Evolutionary conservation across 2,113 vertebrate genomes (phyloP).

Genomic region (Dicrurus megarhynchus): DNA sequence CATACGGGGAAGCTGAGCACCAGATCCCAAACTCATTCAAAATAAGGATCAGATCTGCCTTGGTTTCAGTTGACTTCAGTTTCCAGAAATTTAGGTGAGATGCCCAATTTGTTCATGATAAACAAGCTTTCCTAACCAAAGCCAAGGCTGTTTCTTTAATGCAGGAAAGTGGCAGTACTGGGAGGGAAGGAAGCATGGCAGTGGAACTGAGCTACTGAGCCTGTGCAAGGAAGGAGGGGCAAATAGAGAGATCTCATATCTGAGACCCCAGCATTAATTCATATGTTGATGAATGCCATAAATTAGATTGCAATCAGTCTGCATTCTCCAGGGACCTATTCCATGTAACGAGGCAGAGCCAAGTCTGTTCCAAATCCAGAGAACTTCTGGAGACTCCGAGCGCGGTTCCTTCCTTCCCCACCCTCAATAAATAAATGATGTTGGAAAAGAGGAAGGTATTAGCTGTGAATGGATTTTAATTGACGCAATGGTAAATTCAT

Average conservation of each 20-base stretch:
- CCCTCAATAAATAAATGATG: constrained; percentile 28
- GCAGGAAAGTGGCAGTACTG: not conserved
- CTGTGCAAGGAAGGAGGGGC: not conserved
- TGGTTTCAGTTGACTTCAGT: not conserved
- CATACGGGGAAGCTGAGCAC: not conserved
- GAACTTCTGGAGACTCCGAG: constrained; percentile 30
- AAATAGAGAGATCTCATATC: constrained; percentile 37
- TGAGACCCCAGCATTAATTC: constrained; percentile 58
- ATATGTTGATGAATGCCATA: constrained; percentile 74
- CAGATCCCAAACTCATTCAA: not conserved
- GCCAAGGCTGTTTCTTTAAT: not conserved
- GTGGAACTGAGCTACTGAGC: not conserved
- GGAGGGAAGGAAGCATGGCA: not conserved
- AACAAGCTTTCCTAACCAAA: not conserved
- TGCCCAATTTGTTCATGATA: not conserved
- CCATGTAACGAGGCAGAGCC: constrained; percentile 43
- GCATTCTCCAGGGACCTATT: constrained; percentile 56
- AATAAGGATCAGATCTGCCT: not conserved
- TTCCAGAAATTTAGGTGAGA: not conserved
- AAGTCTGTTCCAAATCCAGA: constrained; percentile 46
- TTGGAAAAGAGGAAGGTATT: constrained; percentile 50
- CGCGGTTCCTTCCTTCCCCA: not conserved
- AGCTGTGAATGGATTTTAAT: constrained; percentile 62
- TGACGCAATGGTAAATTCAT: constrained; percentile 36
- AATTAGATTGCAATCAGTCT: constrained; percentile 71